A percentile compares a stretch with the other conserved stretches of the same genome.
phyloP scores from a whole-genome alignment of 1,140 invertebrate genomes.

The Ladona fulva region DNA sequence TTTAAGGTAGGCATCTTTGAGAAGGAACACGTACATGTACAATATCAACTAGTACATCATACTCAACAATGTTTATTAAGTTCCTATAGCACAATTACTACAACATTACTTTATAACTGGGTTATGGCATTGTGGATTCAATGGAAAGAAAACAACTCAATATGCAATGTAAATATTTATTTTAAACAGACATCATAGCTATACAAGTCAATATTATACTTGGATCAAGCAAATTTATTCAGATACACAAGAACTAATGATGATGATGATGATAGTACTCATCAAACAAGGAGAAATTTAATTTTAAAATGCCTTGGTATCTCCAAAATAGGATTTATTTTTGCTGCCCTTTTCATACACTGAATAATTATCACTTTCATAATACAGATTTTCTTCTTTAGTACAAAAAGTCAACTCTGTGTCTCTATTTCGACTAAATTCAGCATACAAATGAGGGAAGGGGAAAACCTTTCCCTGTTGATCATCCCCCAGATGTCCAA shows the following conservation, averaged over 20 bases:
- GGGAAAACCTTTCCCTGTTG: background rate
- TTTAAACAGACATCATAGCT: background rate
- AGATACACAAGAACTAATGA: background rate
- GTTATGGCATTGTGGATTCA: too few species aligned
- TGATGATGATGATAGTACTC: background rate
- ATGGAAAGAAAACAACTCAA: background rate
- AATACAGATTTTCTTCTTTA: background rate
- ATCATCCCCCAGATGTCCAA: background rate
- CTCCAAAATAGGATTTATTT: conserved; percentile 9
- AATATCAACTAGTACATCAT: too few species aligned
- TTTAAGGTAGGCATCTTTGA: too few species aligned
- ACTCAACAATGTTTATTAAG: too few species aligned
- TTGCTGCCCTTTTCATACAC: conserved; percentile 1
- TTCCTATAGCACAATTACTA: too few species aligned
- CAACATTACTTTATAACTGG: too few species aligned
- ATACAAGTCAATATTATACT: conserved; percentile 3
- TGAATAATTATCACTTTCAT: conserved; percentile 8
- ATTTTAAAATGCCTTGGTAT: conserved; percentile 10
- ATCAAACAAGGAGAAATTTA: background rate
- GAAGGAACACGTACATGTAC: too few species aligned
- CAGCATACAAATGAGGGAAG: background rate
- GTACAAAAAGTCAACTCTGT: conserved; percentile 6
- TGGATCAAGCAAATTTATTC: background rate
- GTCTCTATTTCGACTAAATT: conserved; percentile 6
- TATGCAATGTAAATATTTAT: background rate